Evolutionary conservation across 2,888 invertebrate genomes (phyloP).

Genomic region (Calephelis perditalis): DNA sequence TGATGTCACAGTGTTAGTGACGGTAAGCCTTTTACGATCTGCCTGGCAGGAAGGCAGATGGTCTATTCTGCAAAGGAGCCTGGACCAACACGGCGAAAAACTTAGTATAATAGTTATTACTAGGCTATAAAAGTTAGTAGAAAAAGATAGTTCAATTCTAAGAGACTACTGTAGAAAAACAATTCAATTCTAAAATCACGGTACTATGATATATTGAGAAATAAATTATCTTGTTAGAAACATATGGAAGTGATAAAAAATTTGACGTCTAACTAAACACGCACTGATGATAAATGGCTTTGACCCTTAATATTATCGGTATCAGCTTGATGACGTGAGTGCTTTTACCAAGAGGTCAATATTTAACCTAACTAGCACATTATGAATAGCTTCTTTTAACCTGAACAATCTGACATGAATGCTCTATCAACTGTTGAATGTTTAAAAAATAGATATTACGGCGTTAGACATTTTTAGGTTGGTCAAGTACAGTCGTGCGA

Average conservation of each 20-base stretch:
- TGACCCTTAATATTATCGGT: conserved; percentile 6
- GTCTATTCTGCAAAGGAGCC: too few relatives aligned
- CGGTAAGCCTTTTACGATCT: too few relatives aligned
- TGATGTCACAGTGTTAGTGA: too few relatives aligned
- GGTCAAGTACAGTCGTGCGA: background rate
- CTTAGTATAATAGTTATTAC: too few relatives aligned
- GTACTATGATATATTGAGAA: conserved; percentile 3
- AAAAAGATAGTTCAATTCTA: too few relatives aligned
- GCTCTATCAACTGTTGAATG: conserved; percentile 8
- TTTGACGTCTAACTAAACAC: background rate
- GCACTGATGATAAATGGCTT: conserved; percentile 1
- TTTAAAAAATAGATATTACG: background rate
- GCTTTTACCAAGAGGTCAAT: conserved; percentile 4
- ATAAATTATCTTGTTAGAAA: conserved; percentile 1
- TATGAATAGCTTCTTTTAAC: conserved; percentile 1
- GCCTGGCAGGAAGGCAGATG: too few relatives aligned
- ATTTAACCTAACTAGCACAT: conserved; percentile 7
- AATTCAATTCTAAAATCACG: too few relatives aligned
- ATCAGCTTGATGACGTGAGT: background rate
- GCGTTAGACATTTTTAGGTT: background rate
- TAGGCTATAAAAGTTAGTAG: too few relatives aligned
- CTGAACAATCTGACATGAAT: conserved; percentile 17
- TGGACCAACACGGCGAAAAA: too few relatives aligned
- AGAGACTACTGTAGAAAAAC: too few relatives aligned
- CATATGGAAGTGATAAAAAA: conserved; percentile 5